phyloP scores from a whole-genome alignment of 2,797 vertebrate species.

The Clarias fuscus region DNA sequence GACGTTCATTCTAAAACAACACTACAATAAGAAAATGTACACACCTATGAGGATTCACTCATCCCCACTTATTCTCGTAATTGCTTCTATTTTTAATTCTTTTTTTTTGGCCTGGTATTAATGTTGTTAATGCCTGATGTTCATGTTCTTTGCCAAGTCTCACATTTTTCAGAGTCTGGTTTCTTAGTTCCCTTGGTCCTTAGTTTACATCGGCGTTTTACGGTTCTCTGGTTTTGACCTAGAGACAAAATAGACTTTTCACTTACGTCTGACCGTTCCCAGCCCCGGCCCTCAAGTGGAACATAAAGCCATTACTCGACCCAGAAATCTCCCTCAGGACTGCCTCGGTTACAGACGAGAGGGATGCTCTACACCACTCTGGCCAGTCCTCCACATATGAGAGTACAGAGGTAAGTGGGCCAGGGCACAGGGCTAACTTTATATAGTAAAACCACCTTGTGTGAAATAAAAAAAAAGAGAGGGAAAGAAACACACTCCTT shows the following conservation, averaged over 20 bases:
- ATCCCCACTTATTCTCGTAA: too few species aligned
- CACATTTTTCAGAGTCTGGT: background rate
- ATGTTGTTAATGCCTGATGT: too few species aligned
- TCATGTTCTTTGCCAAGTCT: background rate
- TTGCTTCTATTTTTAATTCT: background rate
- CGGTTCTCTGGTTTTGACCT: background rate
- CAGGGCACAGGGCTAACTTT: slow-evolving; percentile 6
- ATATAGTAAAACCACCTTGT: slow-evolving; percentile 22
- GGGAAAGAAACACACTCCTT: background rate
- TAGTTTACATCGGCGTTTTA: background rate
- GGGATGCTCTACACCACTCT: slow-evolving; percentile 9
- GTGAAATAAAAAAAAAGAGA: background rate
- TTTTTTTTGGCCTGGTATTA: background rate
- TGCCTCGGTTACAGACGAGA: background rate
- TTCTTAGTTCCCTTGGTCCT: background rate
- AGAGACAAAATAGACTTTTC: slow-evolving; percentile 11
- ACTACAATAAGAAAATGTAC: background rate
- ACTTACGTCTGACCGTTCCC: background rate
- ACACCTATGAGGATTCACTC: background rate
- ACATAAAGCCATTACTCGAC: background rate
- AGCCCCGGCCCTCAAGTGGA: slow-evolving; percentile 8
- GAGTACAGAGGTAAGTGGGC: background rate
- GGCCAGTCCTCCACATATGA: slow-evolving; percentile 6
- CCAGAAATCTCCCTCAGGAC: slow-evolving; percentile 11
- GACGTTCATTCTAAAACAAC: background rate